These are phyloP conservation scores for Agonopterix heracliana DNA, from an alignment of 2,888 invertebrate species.

Conservation along the genomic window DNA sequence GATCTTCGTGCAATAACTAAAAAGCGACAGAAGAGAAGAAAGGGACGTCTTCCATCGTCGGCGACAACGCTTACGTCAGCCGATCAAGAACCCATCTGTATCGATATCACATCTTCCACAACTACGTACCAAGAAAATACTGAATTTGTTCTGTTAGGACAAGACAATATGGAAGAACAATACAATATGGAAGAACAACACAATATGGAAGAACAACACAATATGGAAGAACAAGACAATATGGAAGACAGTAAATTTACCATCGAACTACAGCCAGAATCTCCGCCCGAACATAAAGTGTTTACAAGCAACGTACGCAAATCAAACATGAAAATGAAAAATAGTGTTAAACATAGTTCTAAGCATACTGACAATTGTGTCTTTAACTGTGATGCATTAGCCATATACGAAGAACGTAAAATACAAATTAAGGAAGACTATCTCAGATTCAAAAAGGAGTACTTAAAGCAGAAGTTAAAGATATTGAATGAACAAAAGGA, in stretches of 20 bases:
- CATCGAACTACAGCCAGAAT: slow-evolving; percentile 38
- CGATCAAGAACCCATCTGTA: slow-evolving; percentile 49
- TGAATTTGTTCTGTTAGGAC: slow-evolving; percentile 42
- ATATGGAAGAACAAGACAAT: slow-evolving; percentile 28
- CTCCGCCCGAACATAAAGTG: slow-evolving; percentile 44
- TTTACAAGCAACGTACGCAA: slow-evolving; percentile 26
- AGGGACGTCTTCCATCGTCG: slow-evolving; percentile 38
- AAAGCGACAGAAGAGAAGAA: slow-evolving; percentile 36
- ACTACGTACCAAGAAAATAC: slow-evolving; percentile 35
- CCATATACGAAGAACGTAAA: slow-evolving; percentile 52
- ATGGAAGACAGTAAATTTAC: slow-evolving; percentile 29
- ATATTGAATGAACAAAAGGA: slow-evolving; percentile 59
- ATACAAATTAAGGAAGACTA: slow-evolving; percentile 59
- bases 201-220: slow-evolving; percentile 29
- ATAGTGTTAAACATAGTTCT: slow-evolving; percentile 15
- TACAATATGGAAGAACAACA: no score
- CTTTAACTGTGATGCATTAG: slow-evolving; percentile 55
- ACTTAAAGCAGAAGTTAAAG: slow-evolving; percentile 56
- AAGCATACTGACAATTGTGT: slow-evolving; percentile 40
- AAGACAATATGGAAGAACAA: slow-evolving; percentile 29
- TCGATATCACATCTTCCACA: slow-evolving; percentile 37
- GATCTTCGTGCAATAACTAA: slow-evolving; percentile 56
- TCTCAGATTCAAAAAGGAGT: slow-evolving; percentile 60
- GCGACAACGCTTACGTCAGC: slow-evolving; percentile 37
- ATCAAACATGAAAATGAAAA: slow-evolving; percentile 27